A percentile compares a stretch with the other conserved stretches of the same genome.
Evolutionary conservation across 2,797 vertebrate species (phyloP).

Genomic region (Acrocephalus scirpaceus): DNA sequence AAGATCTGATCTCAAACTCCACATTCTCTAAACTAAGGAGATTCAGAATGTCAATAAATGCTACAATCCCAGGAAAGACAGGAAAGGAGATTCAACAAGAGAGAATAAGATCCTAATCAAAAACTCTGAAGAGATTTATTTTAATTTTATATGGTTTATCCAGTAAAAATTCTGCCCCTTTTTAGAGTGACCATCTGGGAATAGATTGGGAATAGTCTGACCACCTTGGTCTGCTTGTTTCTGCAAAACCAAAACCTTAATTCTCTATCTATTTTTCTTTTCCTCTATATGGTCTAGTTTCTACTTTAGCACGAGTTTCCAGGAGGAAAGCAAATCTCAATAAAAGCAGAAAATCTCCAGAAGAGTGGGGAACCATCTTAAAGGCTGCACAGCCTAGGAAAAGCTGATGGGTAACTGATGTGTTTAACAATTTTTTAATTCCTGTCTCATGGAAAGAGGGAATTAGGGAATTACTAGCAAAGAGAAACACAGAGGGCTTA

Average conservation of each 20-base stretch:
- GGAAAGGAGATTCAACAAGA: neutral
- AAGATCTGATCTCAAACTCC: neutral
- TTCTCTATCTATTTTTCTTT: neutral
- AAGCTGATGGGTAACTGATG: neutral
- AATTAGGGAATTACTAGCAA: neutral
- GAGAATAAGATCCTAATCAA: neutral
- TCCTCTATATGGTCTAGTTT: neutral
- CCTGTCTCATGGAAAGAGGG: neutral
- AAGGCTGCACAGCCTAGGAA: neutral
- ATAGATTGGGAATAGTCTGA: neutral
- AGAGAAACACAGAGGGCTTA: neutral
- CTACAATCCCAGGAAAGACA: neutral
- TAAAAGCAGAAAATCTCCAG: neutral
- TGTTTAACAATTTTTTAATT: neutral
- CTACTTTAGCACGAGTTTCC: neutral
- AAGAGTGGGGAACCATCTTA: neutral
- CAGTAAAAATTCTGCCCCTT: neutral
- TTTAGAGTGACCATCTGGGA: neutral
- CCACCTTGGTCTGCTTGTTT: neutral
- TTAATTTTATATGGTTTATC: neutral
- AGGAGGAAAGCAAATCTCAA: neutral
- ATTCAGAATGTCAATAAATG: neutral
- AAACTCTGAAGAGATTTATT: neutral
- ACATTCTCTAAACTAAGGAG: neutral
- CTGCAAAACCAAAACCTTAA: neutral